Conservation (phyloP, 2,888 invertebrate species). For the Melolontha melolontha region DNA sequence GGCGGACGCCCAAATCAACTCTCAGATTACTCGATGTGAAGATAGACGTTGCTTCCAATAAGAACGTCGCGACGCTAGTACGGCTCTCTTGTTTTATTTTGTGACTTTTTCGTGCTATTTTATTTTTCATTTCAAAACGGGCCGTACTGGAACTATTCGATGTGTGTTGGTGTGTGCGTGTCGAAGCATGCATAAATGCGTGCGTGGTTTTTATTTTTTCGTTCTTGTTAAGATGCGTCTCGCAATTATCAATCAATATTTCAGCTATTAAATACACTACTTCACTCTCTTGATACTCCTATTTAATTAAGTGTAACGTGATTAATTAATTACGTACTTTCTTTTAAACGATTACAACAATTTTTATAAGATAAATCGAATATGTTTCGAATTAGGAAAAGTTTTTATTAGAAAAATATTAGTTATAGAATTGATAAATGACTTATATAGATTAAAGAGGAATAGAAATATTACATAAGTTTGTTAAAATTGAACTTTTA, state of each 20-base stretch:
- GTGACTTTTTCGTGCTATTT: conserved; percentile 39
- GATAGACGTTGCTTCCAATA: conserved; percentile 52
- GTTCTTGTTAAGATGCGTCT: conserved; percentile 9
- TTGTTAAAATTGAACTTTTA: no score
- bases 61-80: conserved; percentile 48
- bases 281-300: conserved; percentile 12
- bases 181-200: no score
- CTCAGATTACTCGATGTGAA: conserved; percentile 51
- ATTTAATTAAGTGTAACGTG: conserved; percentile 33
- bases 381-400: no score
- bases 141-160: conserved; percentile 23
- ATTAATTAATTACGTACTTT: conserved; percentile 24
- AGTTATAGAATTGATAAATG: no score
- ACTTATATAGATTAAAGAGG: no score
- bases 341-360: background rate
- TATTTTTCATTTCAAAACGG: conserved; percentile 40
- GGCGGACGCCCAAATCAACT: conserved; percentile 58
- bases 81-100: conserved; percentile 37
- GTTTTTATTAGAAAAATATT: no score
- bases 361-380: no score
- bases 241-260: conserved; percentile 29
- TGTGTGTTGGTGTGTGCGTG: conserved; percentile 9
- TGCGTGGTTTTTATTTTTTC: background rate
- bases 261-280: conserved; percentile 30
- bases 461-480: no score